A percentile compares a stretch with the other conserved stretches of the same genome.
These are phyloP conservation scores for Genyomyrus donnyi DNA, from an alignment of 2,113 vertebrate species.

Conservation along the genomic window DNA sequence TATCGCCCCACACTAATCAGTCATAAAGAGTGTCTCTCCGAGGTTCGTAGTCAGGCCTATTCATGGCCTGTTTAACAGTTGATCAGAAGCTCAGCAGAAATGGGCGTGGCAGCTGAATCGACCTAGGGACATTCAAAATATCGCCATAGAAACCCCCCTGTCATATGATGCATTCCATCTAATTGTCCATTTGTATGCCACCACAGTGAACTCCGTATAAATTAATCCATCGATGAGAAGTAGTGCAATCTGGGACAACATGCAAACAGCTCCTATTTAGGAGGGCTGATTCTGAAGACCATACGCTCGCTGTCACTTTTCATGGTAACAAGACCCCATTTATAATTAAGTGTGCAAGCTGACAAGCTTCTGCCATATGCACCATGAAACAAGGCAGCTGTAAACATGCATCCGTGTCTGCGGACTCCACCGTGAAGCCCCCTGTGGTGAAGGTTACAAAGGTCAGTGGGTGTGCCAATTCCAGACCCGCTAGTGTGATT, in stretches of 20 bases:
- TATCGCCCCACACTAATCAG: slow-evolving; percentile 56
- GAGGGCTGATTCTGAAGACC: slow-evolving; percentile 3
- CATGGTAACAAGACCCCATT: not conserved
- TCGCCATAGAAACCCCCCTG: not conserved
- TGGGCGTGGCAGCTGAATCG: not conserved
- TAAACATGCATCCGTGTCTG: not conserved
- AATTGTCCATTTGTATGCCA: not conserved
- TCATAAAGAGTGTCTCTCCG: slow-evolving; percentile 62
- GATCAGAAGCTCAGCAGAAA: slow-evolving; percentile 61
- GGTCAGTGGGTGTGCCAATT: not conserved
- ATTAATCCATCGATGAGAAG: slow-evolving; percentile 8
- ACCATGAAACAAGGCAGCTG: not conserved
- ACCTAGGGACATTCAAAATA: not conserved
- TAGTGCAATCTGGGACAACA: not conserved
- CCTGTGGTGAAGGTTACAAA: not conserved
- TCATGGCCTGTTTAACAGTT: slow-evolving; percentile 54
- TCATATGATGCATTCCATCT: not conserved
- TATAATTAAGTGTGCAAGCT: not conserved
- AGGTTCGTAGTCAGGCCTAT: slow-evolving; percentile 62
- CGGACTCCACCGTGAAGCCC: not conserved
- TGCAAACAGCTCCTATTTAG: slow-evolving; percentile 5
- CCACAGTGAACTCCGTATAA: not conserved
- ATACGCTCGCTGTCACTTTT: not conserved
- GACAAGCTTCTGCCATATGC: not conserved
- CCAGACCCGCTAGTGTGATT: not conserved